These are phyloP conservation scores for Brachionus angularis DNA, from an alignment of 1,140 invertebrate genomes.

Conservation along the genomic window DNA sequence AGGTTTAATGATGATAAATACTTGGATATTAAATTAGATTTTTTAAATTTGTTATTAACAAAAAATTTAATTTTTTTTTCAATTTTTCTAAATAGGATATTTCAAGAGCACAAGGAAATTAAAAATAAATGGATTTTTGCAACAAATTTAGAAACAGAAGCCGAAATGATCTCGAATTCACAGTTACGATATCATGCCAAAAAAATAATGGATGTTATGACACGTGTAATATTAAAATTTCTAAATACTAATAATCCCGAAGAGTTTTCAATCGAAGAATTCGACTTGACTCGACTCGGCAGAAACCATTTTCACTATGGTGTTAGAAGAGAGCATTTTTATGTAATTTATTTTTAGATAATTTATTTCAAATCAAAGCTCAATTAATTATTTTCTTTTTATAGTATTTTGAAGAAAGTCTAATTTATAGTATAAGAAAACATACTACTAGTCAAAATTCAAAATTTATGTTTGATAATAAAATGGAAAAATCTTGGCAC, in stretches of 20 bases:
- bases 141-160: slow-evolving; percentile 39
- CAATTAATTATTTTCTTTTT: not conserved
- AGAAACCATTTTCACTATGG: slow-evolving; percentile 43
- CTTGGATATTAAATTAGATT: too few species aligned
- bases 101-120: slow-evolving; percentile 26
- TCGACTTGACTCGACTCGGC: slow-evolving; percentile 6
- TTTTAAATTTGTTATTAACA: not conserved
- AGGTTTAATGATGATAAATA: too few species aligned
- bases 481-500: slow-evolving; percentile 11
- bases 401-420: slow-evolving; percentile 12
- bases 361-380: not conserved
- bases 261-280: not conserved
- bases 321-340: slow-evolving; percentile 25
- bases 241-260: slow-evolving; percentile 2
- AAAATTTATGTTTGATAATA: not conserved
- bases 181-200: slow-evolving; percentile 37
- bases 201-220: slow-evolving; percentile 11
- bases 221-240: not conserved
- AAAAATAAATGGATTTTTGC: slow-evolving; percentile 39
- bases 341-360: not conserved
- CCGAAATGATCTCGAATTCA: slow-evolving; percentile 35
- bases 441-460: not conserved
- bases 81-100: slow-evolving; percentile 9
- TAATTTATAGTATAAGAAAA: slow-evolving; percentile 16
- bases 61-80: not conserved